Conservation (phyloP, 1,140 invertebrate genomes). For the Lutraria rhynchaena region DNA sequence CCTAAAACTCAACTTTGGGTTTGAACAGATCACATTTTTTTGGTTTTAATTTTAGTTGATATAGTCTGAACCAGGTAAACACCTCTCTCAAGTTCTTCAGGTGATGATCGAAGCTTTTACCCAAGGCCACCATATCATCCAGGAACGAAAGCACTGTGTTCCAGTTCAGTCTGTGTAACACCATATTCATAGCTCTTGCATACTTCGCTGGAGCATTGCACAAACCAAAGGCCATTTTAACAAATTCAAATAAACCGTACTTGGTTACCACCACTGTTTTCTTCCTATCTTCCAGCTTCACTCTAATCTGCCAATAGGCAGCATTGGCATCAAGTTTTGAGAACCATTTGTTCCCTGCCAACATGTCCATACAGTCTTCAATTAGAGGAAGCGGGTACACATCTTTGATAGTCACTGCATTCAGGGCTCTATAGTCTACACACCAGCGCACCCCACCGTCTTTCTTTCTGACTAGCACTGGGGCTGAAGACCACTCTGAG, state of each 20-base stretch:
- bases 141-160: neutral
- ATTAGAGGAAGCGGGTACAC: neutral
- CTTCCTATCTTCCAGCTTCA: slow-evolving; percentile 6
- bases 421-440: slow-evolving; percentile 9
- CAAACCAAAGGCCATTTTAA: slow-evolving; percentile 59
- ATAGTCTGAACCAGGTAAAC: slow-evolving; percentile 13
- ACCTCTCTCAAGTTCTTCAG: neutral
- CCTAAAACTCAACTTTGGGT: slow-evolving; percentile 7
- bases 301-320: too few relatives aligned
- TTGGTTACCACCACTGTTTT: slow-evolving; percentile 61
- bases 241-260: slow-evolving; percentile 56
- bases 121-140: neutral
- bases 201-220: slow-evolving; percentile 32
- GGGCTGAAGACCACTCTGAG: too few relatives aligned
- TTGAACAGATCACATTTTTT: slow-evolving; percentile 20
- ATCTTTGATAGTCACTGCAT: neutral
- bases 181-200: neutral
- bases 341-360: too few relatives aligned
- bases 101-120: slow-evolving; percentile 3
- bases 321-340: too few relatives aligned
- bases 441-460: neutral
- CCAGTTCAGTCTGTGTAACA: slow-evolving; percentile 18
- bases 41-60: slow-evolving; percentile 22
- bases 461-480: too few relatives aligned
- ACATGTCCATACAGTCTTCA: neutral